Evolutionary conservation across 1,140 invertebrate species (phyloP), one percentile per base, ranked within the genome.

Genomic region (Phthorimaea operculella): DNA sequence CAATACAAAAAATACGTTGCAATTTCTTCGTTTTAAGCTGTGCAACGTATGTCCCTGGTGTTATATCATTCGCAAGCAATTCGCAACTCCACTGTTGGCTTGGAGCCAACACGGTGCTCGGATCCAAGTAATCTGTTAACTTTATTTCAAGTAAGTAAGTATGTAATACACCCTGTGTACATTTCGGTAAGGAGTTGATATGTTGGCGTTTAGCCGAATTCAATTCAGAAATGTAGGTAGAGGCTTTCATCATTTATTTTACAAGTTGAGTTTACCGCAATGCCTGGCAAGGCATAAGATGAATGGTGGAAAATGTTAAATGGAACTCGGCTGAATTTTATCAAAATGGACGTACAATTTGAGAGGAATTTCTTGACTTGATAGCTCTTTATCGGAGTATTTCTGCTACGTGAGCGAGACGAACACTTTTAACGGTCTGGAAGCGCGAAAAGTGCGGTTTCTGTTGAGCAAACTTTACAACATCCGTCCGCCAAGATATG

Each of bases 61-160:
- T 71, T 74, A 77, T 72, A 70, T 74, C 68, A 75, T 76, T 77
- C 70, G 71, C 66, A 70, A 82, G 72, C 72, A 70, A 74, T 73
- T 73, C 70, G 57, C 63, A 64, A 66, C 66, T 59, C 56, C 61
- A 63, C 48, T 68, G 70, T 74, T 82, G 79, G 79, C 76, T 62
- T 57, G 42, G 8, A 57, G 72, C 79, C 79, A 80, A 78, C 61
- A 60, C 66, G 73, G 64, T 68, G 75, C 76, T 79, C 63, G 69
- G 65, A 63, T 74, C 60, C 67, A 73, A 77, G 74, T 72, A 71
- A 74, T 79, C 59, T 76, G 70, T 76, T 74, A 77, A 79, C 68
- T 80, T 79, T 75, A 78, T 74, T 72, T 66, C 62, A 65, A 61
- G 61, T 28, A 28, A 61, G 61, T 28, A 28, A 28, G 21, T 57